Conservation (phyloP, 2,113 vertebrate species). For the Catharus fuscescens region DNA sequence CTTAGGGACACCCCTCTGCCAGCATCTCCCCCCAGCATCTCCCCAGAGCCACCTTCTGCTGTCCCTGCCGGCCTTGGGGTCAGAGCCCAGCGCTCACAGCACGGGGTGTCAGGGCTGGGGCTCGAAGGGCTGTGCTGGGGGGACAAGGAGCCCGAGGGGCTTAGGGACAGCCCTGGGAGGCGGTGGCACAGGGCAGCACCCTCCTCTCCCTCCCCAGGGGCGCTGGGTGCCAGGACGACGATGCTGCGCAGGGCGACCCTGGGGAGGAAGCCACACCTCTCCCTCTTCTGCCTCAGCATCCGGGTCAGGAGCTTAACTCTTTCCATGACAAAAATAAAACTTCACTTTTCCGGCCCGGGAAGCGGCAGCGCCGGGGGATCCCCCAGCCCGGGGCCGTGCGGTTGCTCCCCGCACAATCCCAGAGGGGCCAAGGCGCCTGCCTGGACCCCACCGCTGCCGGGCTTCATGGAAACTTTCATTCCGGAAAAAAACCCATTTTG, state of each 20-base stretch:
- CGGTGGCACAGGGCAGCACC: background rate
- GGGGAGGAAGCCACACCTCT: conserved; percentile 58
- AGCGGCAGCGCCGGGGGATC: background rate
- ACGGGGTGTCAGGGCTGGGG: background rate
- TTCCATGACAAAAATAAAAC: background rate
- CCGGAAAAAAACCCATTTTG: fast-evolving
- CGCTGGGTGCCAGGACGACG: background rate
- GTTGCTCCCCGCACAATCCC: background rate
- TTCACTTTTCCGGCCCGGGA: background rate
- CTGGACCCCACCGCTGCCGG: background rate
- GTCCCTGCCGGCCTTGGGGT: background rate
- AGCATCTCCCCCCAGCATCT: too few species aligned
- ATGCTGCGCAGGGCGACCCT: background rate
- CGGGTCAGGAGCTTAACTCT: conserved; percentile 40
- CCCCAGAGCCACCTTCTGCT: background rate
- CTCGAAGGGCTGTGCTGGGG: background rate
- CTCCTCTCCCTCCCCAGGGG: background rate
- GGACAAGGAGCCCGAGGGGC: background rate
- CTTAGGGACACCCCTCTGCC: background rate
- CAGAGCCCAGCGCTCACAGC: background rate
- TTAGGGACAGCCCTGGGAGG: background rate
- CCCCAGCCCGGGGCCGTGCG: background rate
- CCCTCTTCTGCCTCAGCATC: conserved; percentile 51
- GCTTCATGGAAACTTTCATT: background rate
- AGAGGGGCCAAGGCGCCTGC: background rate